Evolutionary conservation across 2,113 vertebrate species (phyloP).

Genomic region (Lota lota): DNA sequence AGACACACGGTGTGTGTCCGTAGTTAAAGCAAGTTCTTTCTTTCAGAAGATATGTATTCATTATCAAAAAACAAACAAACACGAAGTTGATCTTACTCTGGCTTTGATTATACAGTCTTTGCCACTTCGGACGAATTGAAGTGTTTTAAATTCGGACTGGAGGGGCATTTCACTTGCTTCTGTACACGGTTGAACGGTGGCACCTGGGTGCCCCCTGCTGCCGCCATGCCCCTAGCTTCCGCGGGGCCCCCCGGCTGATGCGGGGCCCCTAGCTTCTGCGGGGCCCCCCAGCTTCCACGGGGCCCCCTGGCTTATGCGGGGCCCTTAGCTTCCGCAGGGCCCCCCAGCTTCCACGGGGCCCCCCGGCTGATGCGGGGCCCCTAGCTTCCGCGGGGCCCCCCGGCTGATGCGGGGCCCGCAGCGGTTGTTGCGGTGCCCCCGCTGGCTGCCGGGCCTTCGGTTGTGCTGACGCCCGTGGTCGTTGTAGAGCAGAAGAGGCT

Average conservation of each 20-base stretch:
- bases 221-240: neutral
- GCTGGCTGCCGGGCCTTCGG: neutral
- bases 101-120: neutral
- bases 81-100: neutral
- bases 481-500: neutral
- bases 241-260: neutral
- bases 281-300: no score
- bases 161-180: neutral
- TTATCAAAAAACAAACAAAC: neutral
- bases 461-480: neutral
- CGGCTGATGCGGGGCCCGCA: neutral
- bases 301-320: no score
- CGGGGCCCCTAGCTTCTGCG: no score
- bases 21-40: no score
- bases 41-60: neutral
- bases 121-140: neutral
- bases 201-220: neutral
- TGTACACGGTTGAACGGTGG: neutral
- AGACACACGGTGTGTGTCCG: neutral
- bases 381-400: no score
- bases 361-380: neutral
- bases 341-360: neutral
- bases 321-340: neutral
- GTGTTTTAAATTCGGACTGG: neutral
- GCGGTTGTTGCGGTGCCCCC: neutral